Evolutionary conservation across 2,888 invertebrate species (phyloP).

Genomic region (Brachypalpus laphriformis): DNA sequence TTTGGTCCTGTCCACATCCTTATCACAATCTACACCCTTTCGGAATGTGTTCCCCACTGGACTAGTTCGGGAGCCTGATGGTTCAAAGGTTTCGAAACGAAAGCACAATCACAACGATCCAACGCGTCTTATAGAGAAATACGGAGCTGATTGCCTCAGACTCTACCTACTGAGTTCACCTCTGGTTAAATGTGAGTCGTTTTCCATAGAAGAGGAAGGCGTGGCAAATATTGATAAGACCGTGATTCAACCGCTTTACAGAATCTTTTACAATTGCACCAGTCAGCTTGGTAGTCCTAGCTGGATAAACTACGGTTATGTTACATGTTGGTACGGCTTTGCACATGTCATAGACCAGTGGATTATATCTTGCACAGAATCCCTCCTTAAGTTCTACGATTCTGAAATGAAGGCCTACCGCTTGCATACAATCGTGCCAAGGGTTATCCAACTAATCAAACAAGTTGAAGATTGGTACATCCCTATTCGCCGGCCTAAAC

Average conservation of each 20-base stretch:
- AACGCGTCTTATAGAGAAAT: constrained; percentile 92
- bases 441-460: constrained; percentile 95
- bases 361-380: constrained; percentile 97
- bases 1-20: constrained; percentile 94
- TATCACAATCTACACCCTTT: constrained; percentile 96
- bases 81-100: constrained; percentile 98
- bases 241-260: constrained; percentile 96
- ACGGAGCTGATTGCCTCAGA: constrained; percentile 96
- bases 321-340: background rate
- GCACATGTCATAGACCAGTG: constrained; percentile 93
- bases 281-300: background rate
- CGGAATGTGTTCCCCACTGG: constrained; percentile 97
- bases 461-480: constrained; percentile 99
- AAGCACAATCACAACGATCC: constrained; percentile 99
- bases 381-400: constrained; percentile 91
- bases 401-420: constrained; percentile 95
- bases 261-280: constrained; percentile 83
- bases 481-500: constrained; percentile 93
- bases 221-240: constrained; percentile 96
- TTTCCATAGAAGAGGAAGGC: constrained; percentile 96
- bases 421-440: constrained; percentile 95
- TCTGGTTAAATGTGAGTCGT: constrained; percentile 95
- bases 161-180: constrained; percentile 97
- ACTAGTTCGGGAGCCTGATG: constrained; percentile 94
- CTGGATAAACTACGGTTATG: constrained; percentile 83